Conservation (phyloP, 2,113 vertebrate species). For the Emydocephalus ijimae region DNA sequence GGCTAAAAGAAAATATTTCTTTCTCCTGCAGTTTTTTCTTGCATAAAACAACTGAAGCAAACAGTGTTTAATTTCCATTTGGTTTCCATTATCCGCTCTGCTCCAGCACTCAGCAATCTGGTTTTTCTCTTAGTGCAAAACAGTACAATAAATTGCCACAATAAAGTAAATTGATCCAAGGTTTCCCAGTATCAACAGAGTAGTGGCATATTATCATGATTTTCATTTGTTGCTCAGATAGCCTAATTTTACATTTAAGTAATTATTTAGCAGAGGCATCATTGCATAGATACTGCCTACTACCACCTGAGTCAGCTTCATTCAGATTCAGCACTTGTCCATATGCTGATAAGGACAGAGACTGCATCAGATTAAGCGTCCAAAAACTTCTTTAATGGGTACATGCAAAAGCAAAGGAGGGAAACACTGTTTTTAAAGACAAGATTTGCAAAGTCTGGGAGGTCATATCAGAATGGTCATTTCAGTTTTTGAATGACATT, state of each 20-base stretch:
- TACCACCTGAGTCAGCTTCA: not conserved
- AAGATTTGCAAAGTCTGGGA: not conserved
- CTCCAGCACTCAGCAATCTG: constrained; percentile 6
- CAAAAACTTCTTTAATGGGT: not conserved
- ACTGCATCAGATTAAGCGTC: not conserved
- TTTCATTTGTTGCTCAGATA: not conserved
- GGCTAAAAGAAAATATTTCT: constrained; percentile 4
- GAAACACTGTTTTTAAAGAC: not conserved
- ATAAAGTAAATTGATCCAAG: constrained; percentile 6
- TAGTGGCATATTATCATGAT: not conserved
- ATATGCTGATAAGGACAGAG: not conserved
- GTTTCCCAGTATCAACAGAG: not conserved
- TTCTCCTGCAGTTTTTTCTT: not conserved
- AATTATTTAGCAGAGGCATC: not conserved
- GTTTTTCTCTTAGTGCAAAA: constrained; percentile 7
- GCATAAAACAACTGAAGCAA: constrained; percentile 8
- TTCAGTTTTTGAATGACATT: not conserved
- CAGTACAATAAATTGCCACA: constrained; percentile 3
- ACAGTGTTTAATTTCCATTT: constrained; percentile 18
- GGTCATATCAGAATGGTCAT: not conserved
- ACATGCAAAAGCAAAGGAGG: not conserved
- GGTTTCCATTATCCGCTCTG: constrained; percentile 25
- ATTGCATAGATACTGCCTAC: not conserved
- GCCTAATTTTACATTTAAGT: not conserved
- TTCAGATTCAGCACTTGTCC: not conserved